Conservation (phyloP, 2,888 invertebrate genomes). For the Thymelicus sylvestris region DNA sequence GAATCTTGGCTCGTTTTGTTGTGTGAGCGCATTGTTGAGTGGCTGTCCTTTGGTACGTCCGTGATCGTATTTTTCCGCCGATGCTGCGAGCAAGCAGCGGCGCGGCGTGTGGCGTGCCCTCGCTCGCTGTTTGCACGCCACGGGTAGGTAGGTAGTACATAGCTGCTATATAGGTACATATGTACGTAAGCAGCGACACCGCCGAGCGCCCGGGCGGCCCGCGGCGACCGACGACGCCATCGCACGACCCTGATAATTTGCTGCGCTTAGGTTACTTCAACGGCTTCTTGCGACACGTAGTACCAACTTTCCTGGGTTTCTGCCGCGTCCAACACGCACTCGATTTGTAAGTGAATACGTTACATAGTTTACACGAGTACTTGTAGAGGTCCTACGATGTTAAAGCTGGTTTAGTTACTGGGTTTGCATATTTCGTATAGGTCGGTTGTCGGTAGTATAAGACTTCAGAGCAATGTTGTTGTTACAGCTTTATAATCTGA, state of each 20-base stretch:
- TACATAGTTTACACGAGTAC: conserved; percentile 16
- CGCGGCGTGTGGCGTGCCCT: conserved; percentile 42
- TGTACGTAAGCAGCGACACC: conserved; percentile 70
- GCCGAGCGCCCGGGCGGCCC: conserved; percentile 55
- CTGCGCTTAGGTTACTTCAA: conserved; percentile 83
- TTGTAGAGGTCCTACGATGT: not conserved
- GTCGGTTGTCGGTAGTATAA: too few species aligned
- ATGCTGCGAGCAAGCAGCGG: conserved; percentile 56
- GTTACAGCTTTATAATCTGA: too few species aligned
- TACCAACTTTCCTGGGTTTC: conserved; percentile 72
- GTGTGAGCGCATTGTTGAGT: conserved; percentile 52
- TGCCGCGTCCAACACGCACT: conserved; percentile 59
- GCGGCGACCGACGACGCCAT: conserved; percentile 68
- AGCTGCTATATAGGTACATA: conserved; percentile 47
- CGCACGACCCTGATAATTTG: conserved; percentile 82
- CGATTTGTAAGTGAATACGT: conserved; percentile 44
- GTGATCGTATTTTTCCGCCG: conserved; percentile 71
- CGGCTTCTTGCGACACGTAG: conserved; percentile 80
- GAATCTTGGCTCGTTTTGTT: conserved; percentile 56
- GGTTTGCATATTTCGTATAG: too few species aligned
- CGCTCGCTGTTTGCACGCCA: conserved; percentile 62
- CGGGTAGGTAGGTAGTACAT: conserved; percentile 52
- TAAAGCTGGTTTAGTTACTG: not conserved
- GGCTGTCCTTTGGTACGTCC: conserved; percentile 66
- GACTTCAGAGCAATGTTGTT: too few species aligned